Conservation (phyloP, 2,113 vertebrate genomes). For the Brachyhypopomus gauderio region DNA sequence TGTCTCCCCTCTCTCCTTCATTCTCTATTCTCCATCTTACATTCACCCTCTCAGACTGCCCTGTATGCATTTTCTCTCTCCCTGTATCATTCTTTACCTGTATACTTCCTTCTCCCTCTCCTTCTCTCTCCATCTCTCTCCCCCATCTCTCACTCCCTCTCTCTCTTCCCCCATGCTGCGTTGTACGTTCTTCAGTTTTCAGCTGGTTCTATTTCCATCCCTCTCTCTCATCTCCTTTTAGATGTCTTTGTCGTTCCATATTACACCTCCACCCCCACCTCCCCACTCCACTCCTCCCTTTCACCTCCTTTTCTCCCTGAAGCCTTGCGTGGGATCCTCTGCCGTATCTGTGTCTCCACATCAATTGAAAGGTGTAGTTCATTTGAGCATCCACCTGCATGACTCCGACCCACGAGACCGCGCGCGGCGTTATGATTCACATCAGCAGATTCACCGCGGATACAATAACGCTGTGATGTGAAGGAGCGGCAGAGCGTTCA, state of each 20-base stretch:
- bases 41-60: no score
- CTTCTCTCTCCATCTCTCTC: background rate
- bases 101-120: background rate
- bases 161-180: background rate
- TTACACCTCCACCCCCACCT: background rate
- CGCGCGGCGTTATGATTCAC: constrained; percentile 36
- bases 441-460: constrained; percentile 43
- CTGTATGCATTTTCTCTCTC: no score
- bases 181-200: background rate
- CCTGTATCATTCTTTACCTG: no score
- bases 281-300: background rate
- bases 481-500: constrained; percentile 45
- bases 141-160: background rate
- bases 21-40: no score
- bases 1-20: no score
- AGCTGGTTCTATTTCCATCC: background rate
- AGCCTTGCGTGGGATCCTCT: background rate
- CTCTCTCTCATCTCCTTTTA: constrained; percentile 16
- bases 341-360: constrained; percentile 12
- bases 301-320: background rate
- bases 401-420: constrained; percentile 36
- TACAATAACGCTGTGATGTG: constrained; percentile 47
- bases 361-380: constrained; percentile 18
- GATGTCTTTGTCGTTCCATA: constrained; percentile 15
- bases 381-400: constrained; percentile 36